A percentile compares a stretch with the other conserved stretches of the same genome.
Conservation (phyloP, 2,888 invertebrate genomes). For the Polydrusus pterygomalis region DNA sequence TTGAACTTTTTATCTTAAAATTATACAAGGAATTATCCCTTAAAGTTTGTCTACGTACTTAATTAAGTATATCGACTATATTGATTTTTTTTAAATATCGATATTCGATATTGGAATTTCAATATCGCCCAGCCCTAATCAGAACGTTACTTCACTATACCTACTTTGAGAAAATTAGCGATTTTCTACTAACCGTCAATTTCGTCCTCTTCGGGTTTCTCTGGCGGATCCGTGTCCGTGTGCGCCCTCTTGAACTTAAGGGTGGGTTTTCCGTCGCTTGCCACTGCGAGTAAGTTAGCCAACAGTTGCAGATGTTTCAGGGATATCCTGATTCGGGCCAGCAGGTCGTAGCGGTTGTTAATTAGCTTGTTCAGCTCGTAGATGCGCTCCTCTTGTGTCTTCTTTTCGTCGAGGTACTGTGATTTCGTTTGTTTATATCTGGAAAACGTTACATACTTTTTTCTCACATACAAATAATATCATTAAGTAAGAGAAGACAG, state of each 20-base stretch:
- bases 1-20: too few species aligned
- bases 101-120: too few species aligned
- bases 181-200: constrained; percentile 59
- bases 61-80: too few species aligned
- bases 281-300: constrained; percentile 54
- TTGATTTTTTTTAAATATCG: too few species aligned
- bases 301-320: constrained; percentile 77
- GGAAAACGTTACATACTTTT: too few species aligned
- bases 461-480: too few species aligned
- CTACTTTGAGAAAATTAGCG: not conserved
- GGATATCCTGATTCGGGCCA: constrained; percentile 76
- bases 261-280: constrained; percentile 36
- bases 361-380: constrained; percentile 69
- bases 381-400: constrained; percentile 72
- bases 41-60: too few species aligned
- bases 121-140: too few species aligned
- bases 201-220: constrained; percentile 61
- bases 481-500: too few species aligned
- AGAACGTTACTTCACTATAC: too few species aligned
- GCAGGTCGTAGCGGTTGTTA: constrained; percentile 73
- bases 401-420: constrained; percentile 71
- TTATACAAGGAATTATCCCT: too few species aligned
- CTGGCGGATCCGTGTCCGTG: constrained; percentile 18
- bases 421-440: constrained; percentile 75
- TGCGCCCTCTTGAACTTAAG: constrained; percentile 5